phyloP scores from a whole-genome alignment of 2,888 invertebrate species.

The Tetheella fluctuosa region DNA sequence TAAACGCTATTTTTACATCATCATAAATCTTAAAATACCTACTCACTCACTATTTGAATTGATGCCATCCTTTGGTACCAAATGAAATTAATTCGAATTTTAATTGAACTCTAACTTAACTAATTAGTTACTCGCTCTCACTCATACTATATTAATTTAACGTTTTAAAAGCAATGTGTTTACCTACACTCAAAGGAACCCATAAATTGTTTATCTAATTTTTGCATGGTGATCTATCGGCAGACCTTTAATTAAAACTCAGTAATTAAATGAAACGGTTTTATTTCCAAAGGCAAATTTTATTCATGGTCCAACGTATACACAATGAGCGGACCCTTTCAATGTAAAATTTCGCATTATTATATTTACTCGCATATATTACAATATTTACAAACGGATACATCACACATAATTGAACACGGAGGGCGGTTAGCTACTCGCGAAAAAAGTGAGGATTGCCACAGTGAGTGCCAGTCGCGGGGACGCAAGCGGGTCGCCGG shows the following conservation, averaged over 20 bases:
- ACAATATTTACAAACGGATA: conserved; percentile 81
- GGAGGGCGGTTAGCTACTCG: conserved; percentile 70
- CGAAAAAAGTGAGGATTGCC: conserved; percentile 66
- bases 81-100: conserved; percentile 14
- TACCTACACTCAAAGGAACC: neutral
- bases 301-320: conserved; percentile 83
- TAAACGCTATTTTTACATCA: conserved; percentile 72
- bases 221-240: neutral
- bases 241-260: neutral
- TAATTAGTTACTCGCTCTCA: neutral
- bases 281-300: conserved; percentile 78
- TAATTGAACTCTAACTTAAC: conserved; percentile 10
- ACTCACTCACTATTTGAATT: conserved; percentile 11
- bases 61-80: neutral
- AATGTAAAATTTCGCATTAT: conserved; percentile 81
- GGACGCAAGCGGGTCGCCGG: conserved; percentile 44
- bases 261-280: conserved; percentile 37
- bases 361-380: conserved; percentile 71
- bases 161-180: neutral
- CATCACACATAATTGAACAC: conserved; percentile 69
- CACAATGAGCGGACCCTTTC: conserved; percentile 82
- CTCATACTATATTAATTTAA: neutral
- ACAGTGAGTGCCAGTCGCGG: conserved; percentile 54
- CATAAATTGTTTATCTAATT: neutral
- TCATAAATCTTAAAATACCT: conserved; percentile 60